Base-by-base conservation (phyloP, 2,797 vertebrate species). In the Gastrophryne carolinensis region DNA sequence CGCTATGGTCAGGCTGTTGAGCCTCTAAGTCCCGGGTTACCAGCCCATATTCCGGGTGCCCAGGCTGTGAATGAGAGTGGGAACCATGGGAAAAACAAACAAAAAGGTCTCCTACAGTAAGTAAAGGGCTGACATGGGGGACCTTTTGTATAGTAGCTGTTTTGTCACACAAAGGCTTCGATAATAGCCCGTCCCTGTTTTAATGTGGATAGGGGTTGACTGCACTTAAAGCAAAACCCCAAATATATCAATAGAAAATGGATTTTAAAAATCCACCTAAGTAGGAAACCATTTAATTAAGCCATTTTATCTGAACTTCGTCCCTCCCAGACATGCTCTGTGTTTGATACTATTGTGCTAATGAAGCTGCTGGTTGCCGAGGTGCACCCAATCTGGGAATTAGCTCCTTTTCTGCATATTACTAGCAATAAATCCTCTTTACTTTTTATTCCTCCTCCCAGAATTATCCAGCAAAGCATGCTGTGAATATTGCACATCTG, bases 191-290 rank as follows among this genome's bases (percentile, higher is more conserved):
- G 15, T 1, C 32, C 23, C 34, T 69, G 10, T 56, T 37, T 56
- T 53, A 68, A 39, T 56, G 11, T 75, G 41, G 24, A 9, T 3
- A n/a, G 41, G 52, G 63, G 23, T 23, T n/a, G 3, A 41, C 23
- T 34, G 27, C n/a, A 35, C 27, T 57, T 57, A 37, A 47, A 74
- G 58, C 72, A 66, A 65, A 35, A 29, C 29, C 49, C 11, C 39
- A 26, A 32, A 32, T 35, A 11, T 29, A 19, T 60, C 53, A 52
- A 60, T 49, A 52, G 63, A 21, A 21, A 41, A 29, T 49, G 41
- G 60, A 75, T 39, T 67, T 49, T 49, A 74, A 66, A 49, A 66
- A 49, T 26, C 10, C 27, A 74, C 50, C 49, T 21, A 19, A 35
- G 19, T 27, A 66, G 15, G 66, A 66, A 19, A 58, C 8, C 17